Base-by-base conservation (phyloP, 37 sponge, comb jelly and placozoan species). In the Axinella damicornis region DNA sequence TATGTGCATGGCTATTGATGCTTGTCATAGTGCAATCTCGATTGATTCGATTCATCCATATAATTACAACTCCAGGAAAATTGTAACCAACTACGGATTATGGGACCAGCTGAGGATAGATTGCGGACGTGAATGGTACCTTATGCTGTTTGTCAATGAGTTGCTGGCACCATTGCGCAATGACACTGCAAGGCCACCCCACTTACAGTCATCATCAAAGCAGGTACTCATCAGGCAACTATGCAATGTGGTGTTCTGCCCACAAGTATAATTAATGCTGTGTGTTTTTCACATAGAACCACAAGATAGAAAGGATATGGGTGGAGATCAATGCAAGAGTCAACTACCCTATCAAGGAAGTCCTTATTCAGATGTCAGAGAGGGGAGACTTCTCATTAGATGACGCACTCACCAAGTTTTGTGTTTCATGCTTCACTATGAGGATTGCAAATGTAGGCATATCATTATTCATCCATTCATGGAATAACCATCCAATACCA, bases 101-200 rank as follows among this genome's bases (percentile, higher is more conserved):
- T 78, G 88, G 88, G 81, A 88, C 70, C 88, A 92, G 63, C 27
- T 92, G 0, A 56, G 89, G 37, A 85, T 92, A 18, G 93, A 92
- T 73, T 76, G 88, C 1, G 93, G 89, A 15, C 75, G 71, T 35
- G 93, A 92, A 55, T 92, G 83, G 78, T 54, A 69, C 25, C 63
- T 92, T 59, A 82, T 72, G 65, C 59, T 92, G 20, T 84, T 40
- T 84, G 78, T 92, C 6, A 79, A 92, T 56, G 83, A 88, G 52
- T 28, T 16, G 57, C 67, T 91, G 21, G 87, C 78, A 34, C 78
- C 59, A 18, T 39, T 81, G 22, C 61, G 87, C 57, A 25, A 33
- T 57, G 70, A 81, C 58, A 91, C 78, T 22, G 28, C 71, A n/a
- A 81, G 70, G 24, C 64, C 78, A 38, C 83, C 89, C 34, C 76